Evolutionary conservation across 2,797 vertebrate species (phyloP).

Genomic region (Lepilemur septentrionalis): DNA sequence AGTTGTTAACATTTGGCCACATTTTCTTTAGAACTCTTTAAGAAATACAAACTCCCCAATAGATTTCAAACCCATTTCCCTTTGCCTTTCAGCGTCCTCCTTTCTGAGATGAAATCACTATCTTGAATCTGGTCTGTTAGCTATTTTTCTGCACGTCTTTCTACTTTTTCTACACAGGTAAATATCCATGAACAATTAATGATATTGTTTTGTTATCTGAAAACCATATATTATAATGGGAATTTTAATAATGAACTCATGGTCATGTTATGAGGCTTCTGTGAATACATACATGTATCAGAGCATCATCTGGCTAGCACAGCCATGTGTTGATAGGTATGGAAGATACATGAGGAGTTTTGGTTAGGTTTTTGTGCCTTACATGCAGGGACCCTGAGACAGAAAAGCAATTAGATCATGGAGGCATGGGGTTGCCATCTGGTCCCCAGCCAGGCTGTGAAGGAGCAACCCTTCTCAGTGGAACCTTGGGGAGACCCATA

Average conservation of each 20-base stretch:
- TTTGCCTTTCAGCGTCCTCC: neutral
- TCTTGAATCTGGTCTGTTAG: neutral
- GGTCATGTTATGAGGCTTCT: neutral
- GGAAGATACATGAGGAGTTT: neutral
- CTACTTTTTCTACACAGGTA: neutral
- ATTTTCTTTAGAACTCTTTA: neutral
- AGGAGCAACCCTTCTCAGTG: neutral
- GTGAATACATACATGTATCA: neutral
- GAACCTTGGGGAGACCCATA: neutral
- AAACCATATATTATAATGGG: neutral
- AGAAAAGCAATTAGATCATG: neutral
- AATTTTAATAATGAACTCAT: neutral
- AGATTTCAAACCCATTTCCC: neutral
- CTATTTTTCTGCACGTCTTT: neutral
- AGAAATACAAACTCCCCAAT: neutral
- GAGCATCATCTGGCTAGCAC: no score
- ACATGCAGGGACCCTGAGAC: neutral
- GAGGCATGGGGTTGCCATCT: neutral
- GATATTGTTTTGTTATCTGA: neutral
- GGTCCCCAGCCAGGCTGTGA: neutral
- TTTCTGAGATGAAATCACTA: neutral
- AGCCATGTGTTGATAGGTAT: no score
- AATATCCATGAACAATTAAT: neutral
- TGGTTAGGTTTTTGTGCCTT: neutral
- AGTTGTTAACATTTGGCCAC: neutral